Evolutionary conservation across 2,113 vertebrate species (phyloP).

Genomic region (Dinomys branickii): DNA sequence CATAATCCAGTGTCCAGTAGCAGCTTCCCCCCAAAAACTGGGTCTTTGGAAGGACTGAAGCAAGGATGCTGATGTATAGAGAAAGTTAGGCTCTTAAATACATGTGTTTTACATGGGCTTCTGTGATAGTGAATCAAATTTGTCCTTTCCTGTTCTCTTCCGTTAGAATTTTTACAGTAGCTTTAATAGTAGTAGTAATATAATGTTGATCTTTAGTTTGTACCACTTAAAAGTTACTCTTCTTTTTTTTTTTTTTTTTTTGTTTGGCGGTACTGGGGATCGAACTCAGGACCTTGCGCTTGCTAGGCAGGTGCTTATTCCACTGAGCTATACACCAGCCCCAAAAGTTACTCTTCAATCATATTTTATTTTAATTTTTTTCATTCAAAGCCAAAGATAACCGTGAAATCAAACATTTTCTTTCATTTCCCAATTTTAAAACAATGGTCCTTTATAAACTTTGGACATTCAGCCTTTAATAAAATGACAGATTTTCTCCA

Average conservation of each 20-base stretch:
- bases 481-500: neutral
- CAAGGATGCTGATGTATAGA: neutral
- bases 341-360: neutral
- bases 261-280: too few relatives aligned
- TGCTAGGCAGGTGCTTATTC: too few relatives aligned
- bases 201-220: neutral
- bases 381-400: neutral
- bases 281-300: too few relatives aligned
- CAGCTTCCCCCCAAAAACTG: neutral
- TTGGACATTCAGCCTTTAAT: neutral
- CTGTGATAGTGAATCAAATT: accelerated
- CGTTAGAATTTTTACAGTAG: neutral
- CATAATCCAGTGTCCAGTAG: neutral
- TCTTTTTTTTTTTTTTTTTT: too few relatives aligned
- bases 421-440: neutral
- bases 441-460: neutral
- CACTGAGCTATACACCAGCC: too few relatives aligned
- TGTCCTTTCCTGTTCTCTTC: neutral
- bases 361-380: neutral
- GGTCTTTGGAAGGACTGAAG: neutral
- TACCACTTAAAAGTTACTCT: neutral
- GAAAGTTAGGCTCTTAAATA: neutral
- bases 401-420: neutral
- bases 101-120: neutral
- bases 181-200: neutral